Percentiles rank a stretch among this genome's conserved stretches.
phyloP scores from a whole-genome alignment of 1,140 invertebrate genomes.

The Calosoma granatense region DNA sequence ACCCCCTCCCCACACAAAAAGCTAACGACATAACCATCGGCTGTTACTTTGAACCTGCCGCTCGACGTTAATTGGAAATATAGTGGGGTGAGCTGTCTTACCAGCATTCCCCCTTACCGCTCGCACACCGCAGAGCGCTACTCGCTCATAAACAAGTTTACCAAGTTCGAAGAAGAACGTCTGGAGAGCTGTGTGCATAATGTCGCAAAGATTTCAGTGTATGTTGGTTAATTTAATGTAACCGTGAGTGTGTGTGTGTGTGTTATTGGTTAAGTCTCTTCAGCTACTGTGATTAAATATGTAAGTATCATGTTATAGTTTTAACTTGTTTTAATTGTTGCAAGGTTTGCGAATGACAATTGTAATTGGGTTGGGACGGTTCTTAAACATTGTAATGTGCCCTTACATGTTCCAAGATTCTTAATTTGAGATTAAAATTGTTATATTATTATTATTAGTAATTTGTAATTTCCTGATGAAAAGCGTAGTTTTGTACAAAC shows the following conservation, averaged over 20 bases:
- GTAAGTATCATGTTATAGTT: neutral
- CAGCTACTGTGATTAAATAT: neutral
- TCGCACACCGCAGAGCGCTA: neutral
- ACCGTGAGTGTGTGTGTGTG: neutral
- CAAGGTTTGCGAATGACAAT: no score
- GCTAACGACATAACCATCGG: neutral
- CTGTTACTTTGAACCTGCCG: neutral
- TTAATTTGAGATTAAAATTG: no score
- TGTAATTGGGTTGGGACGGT: no score
- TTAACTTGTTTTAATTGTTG: no score
- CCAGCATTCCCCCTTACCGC: neutral
- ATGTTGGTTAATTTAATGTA: neutral
- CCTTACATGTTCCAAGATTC: no score
- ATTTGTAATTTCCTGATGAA: no score
- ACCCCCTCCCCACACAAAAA: neutral
- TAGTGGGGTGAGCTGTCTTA: neutral
- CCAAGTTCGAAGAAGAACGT: neutral
- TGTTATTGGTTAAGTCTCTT: neutral
- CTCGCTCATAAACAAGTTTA: constrained; percentile 1
- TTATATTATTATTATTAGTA: no score
- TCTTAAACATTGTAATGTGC: no score
- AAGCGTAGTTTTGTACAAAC: no score
- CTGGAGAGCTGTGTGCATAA: neutral
- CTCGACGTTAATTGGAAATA: neutral
- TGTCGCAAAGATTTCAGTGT: neutral